Evolutionary conservation across 2,113 vertebrate species (phyloP), one percentile per base, ranked within the genome.

Genomic region (Cromileptes altivelis): DNA sequence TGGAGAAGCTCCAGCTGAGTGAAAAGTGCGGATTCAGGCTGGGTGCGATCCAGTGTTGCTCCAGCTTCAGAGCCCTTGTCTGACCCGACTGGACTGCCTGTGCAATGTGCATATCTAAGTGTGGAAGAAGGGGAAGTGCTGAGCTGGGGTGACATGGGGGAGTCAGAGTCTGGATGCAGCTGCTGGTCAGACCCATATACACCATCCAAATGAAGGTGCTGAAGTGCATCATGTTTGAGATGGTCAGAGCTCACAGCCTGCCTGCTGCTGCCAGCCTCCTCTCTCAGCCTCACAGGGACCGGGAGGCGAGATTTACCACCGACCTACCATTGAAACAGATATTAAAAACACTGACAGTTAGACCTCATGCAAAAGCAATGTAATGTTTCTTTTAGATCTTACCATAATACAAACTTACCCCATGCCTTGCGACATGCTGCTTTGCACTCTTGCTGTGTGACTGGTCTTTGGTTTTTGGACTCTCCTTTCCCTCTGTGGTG

Each of bases 251-350:
- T 77, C 23, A 47, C 55, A 58, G 80, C 65, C 49, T 5, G 69
- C 58, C 11, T 81, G 68, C 64, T 40, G 5, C 78, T 91, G 85
- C 85, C 80, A 4, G 84, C 2, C 0, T 93, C 82, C 12, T 70
- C 88, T 56, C 84, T 89, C 12, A 87, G 67, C 53, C 93, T 97
- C 12, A 96, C n/a, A 8, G 88, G 95, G 84, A 99, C 64, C 0
- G 98, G 97, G 57, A 99, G 89, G 45, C 95, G 96, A 6, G 97
- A 99, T 86, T 89, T 98, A 83, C 88, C 92, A 50, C 58, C 85
- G 9, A 86, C 82, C 97, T 98, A 75, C 19, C 93, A 25, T 64
- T 15, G 18, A 4, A 2, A 75, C 12, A 79, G 17, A 80, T 17
- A 27, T 71, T 76, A 49, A 74, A 80, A 77, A 81, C 23, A 75